These are phyloP conservation scores for Patella vulgata DNA, from an alignment of 1,140 invertebrate species.

Conservation along the genomic window DNA sequence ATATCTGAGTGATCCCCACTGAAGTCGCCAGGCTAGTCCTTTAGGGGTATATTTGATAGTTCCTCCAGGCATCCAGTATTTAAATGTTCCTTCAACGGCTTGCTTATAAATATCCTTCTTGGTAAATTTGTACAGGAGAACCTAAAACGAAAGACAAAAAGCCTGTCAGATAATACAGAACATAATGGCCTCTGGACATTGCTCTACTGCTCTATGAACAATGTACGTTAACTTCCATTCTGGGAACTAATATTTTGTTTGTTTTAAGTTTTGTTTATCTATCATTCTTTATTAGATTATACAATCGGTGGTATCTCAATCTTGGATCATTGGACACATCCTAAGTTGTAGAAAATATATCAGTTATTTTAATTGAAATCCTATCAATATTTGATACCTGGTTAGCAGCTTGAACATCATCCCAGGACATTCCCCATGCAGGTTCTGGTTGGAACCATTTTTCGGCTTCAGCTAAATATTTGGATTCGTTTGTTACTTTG, in stretches of 20 bases:
- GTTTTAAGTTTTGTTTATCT: too few relatives aligned
- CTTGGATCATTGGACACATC: too few relatives aligned
- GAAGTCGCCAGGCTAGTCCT: conserved; percentile 45
- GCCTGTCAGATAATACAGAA: too few relatives aligned
- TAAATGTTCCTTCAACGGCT: conserved; percentile 47
- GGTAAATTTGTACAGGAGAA: conserved; percentile 54
- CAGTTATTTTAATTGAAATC: too few relatives aligned
- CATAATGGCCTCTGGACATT: too few relatives aligned
- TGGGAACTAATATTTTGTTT: too few relatives aligned
- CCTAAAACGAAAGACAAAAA: conserved; percentile 24
- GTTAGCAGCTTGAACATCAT: conserved; percentile 72
- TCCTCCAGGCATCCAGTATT: conserved; percentile 57
- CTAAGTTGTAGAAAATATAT: too few relatives aligned
- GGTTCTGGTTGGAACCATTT: conserved; percentile 40
- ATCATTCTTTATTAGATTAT: too few relatives aligned
- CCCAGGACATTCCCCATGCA: conserved; percentile 70
- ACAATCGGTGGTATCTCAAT: too few relatives aligned
- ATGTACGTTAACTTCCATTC: too few relatives aligned
- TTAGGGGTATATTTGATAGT: conserved; percentile 50
- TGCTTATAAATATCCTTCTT: conserved; percentile 41
- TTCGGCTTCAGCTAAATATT: conserved; percentile 71
- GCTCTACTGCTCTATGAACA: too few relatives aligned
- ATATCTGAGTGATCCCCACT: conserved; percentile 52
- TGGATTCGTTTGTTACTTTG: conserved; percentile 70
- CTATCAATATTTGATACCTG: too few relatives aligned